A percentile compares a stretch with the other conserved stretches of the same genome.
These are phyloP conservation scores for Lepidochrysops patricia DNA, from an alignment of 2,888 invertebrate genomes.

Conservation along the genomic window DNA sequence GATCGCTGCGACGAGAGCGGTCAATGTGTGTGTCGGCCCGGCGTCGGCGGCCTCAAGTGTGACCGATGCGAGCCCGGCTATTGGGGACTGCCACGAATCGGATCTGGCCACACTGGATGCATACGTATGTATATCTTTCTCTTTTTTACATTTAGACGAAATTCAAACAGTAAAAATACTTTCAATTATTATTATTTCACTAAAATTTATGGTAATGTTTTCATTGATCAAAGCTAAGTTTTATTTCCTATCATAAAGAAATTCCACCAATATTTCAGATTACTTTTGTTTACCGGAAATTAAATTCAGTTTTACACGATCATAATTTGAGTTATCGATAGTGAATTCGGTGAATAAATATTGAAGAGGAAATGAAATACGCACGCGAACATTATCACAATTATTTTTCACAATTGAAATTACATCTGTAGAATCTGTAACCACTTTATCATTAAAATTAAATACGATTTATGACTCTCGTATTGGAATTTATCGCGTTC, in stretches of 20 bases:
- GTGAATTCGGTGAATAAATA: neutral
- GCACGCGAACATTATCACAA: neutral
- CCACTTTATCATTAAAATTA: neutral
- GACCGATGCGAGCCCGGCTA: slow-evolving; percentile 92
- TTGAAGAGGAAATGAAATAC: neutral
- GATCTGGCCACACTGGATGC: slow-evolving; percentile 84
- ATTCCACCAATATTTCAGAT: no score
- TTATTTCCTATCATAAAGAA: no score
- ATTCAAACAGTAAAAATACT: no score
- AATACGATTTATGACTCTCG: neutral
- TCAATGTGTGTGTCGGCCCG: slow-evolving; percentile 90
- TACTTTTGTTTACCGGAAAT: no score
- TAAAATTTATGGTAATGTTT: neutral
- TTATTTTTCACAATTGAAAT: neutral
- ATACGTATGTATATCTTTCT: slow-evolving; percentile 76
- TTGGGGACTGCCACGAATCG: slow-evolving; percentile 91
- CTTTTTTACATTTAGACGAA: neutral
- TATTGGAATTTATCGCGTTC: neutral
- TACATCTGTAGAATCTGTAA: neutral
- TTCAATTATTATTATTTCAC: neutral
- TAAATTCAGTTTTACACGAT: no score
- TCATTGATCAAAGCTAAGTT: no score
- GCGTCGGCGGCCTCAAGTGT: slow-evolving; percentile 92
- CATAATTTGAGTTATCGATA: no score
- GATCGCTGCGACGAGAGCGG: slow-evolving; percentile 87